A percentile compares a stretch with the other conserved stretches of the same genome.
phyloP scores from a whole-genome alignment of 2,797 vertebrate species.

The Catamblyrhynchus diadema region DNA sequence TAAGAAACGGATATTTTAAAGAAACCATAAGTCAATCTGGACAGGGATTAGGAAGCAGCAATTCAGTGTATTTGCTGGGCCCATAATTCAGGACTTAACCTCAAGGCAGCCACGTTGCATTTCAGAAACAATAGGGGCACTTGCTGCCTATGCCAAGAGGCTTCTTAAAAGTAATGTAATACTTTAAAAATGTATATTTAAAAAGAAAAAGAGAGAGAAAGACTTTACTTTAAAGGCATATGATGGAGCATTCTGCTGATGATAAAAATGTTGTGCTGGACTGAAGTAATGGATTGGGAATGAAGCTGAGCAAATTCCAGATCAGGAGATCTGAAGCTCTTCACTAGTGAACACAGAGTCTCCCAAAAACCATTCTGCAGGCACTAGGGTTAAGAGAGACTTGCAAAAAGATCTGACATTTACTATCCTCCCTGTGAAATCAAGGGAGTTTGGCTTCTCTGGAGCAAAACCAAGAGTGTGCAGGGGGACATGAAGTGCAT shows the following conservation, averaged over 20 bases:
- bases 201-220: background rate
- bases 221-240: background rate
- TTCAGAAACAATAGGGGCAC: conserved; percentile 58
- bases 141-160: conserved; percentile 39
- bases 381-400: background rate
- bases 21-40: conserved; percentile 62
- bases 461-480: background rate
- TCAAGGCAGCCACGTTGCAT: conserved; percentile 65
- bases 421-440: background rate
- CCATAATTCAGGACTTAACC: conserved; percentile 63
- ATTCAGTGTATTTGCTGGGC: conserved; percentile 39
- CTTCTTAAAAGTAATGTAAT: conserved; percentile 62
- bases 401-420: background rate
- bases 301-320: background rate
- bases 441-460: background rate
- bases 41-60: conserved; percentile 58
- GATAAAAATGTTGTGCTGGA: background rate
- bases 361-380: background rate
- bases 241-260: background rate
- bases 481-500: background rate
- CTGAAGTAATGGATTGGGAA: background rate
- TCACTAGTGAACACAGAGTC: background rate
- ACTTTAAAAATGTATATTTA: conserved; percentile 53
- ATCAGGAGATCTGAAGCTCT: background rate
- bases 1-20: conserved; percentile 70